These are phyloP conservation scores for Pseudomyrmex flavicornis DNA, from an alignment of 1,140 invertebrate genomes.

Conservation along the genomic window DNA sequence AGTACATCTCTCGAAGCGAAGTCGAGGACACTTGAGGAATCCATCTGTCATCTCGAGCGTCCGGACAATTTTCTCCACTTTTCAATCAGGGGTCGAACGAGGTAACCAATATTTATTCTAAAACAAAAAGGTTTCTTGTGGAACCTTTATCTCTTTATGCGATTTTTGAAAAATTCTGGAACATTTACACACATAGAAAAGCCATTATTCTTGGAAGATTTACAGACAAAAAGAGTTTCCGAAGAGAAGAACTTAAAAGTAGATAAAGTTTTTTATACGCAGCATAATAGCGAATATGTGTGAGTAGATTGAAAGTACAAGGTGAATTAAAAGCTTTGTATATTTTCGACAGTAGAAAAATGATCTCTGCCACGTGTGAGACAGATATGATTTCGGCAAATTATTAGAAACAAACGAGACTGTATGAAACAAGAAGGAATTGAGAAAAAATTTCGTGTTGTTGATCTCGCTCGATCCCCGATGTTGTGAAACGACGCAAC, in stretches of 20 bases:
- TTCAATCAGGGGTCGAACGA: conserved; percentile 55
- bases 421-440: conserved; percentile 35
- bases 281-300: neutral
- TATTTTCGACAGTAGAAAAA: neutral
- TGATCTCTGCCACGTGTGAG: neutral
- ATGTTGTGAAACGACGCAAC: conserved; percentile 54
- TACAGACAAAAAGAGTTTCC: conserved; percentile 8
- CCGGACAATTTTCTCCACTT: conserved; percentile 38
- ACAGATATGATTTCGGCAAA: neutral
- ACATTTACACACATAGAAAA: conserved; percentile 6
- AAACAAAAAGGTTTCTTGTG: neutral
- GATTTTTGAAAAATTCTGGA: conserved; percentile 22
- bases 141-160: neutral
- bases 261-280: conserved; percentile 44
- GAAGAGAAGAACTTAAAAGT: conserved; percentile 8
- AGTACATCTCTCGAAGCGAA: conserved; percentile 6
- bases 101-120: conserved; percentile 26
- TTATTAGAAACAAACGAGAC: conserved; percentile 30
- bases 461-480: conserved; percentile 22
- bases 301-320: neutral
- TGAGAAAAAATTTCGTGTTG: conserved; percentile 1
- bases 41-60: conserved; percentile 19
- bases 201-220: conserved; percentile 46
- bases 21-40: conserved; percentile 15
- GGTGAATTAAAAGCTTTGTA: conserved; percentile 20